Conservation (phyloP, 2,888 invertebrate species). For the Andrena dorsata region DNA sequence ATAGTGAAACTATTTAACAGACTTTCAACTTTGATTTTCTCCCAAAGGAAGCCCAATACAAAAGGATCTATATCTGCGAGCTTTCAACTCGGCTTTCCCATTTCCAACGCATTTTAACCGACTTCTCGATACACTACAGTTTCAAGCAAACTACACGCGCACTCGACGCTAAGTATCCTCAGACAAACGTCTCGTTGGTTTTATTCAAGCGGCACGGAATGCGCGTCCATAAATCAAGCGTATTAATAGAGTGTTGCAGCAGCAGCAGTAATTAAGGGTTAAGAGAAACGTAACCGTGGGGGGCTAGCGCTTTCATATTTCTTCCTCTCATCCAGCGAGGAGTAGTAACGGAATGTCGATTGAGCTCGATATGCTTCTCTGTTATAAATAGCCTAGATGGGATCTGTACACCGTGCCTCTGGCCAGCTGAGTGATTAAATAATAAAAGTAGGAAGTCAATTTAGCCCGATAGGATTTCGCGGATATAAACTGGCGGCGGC, state of each 20-base stretch:
- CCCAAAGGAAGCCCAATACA: no score
- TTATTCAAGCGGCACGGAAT: background rate
- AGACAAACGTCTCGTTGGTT: background rate
- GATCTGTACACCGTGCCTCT: background rate
- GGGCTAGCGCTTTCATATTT: conserved; percentile 6
- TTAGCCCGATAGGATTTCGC: conserved; percentile 16
- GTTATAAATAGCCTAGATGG: conserved; percentile 8
- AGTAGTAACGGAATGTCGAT: conserved; percentile 6
- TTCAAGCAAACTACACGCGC: no score
- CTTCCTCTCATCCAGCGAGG: background rate
- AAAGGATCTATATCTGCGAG: no score
- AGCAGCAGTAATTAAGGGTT: background rate
- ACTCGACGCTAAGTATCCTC: no score
- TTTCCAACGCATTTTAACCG: no score
- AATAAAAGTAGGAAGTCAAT: conserved; percentile 29
- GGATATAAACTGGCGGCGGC: background rate
- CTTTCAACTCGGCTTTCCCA: no score
- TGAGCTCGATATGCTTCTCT: background rate
- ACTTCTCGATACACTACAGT: no score
- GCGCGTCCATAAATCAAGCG: background rate
- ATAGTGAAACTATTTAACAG: no score
- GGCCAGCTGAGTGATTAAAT: conserved; percentile 1
- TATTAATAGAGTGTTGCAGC: background rate
- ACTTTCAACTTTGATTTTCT: no score
- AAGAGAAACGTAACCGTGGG: conserved; percentile 8